Evolutionary conservation across 2,888 invertebrate species (phyloP), one percentile per base, ranked within the genome.

Genomic region (Hesperia comma): DNA sequence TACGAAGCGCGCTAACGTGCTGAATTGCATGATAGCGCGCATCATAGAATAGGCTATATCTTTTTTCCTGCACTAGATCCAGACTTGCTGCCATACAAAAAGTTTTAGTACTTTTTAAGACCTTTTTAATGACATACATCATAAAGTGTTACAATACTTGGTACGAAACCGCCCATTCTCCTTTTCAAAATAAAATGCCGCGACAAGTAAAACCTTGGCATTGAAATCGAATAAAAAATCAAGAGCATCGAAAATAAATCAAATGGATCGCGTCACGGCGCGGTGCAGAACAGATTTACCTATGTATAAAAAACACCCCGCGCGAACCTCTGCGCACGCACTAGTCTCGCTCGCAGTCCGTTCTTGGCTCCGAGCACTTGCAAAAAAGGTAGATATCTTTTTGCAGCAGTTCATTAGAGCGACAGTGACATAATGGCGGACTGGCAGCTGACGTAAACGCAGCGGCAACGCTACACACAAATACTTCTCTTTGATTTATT

Each of bases 371-470:
- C 12, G 37, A 12, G 17, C 54, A 15, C 8, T 10, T 15, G 54
- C 51, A 51, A 51, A 51, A 49, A 51, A 51, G 51, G 5, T 14
- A 26, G 4, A 26, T 26, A 12, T 14, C 33, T 32, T 60, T 46
- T 60, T 46, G 46, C 60, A 32, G 43, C 60, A 60, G 32, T 60
- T 60, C 46, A 60, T 46, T 46, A 58, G 57, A 60, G 10, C 32
- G 60, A 60, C 60, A 33, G 46, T 46, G 60, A 46, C 60, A 33
- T 46, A 46, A 46, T 46, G 32, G 60, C 46, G 60, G 32, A 10
- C 32, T 60, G 60, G 46, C 60, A 46, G 26, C 17, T 58, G 43
- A 60, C 46, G 60, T 46, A 46, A 60, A 15, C 46, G 60, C 33
- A 46, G 26, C 57, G 41, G 26, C 57, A 10, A 43, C 19, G 43